A percentile compares a stretch with the other conserved stretches of the same genome.
Evolutionary conservation across 2,888 invertebrate species (phyloP).

Genomic region (Xanthia icteritia): DNA sequence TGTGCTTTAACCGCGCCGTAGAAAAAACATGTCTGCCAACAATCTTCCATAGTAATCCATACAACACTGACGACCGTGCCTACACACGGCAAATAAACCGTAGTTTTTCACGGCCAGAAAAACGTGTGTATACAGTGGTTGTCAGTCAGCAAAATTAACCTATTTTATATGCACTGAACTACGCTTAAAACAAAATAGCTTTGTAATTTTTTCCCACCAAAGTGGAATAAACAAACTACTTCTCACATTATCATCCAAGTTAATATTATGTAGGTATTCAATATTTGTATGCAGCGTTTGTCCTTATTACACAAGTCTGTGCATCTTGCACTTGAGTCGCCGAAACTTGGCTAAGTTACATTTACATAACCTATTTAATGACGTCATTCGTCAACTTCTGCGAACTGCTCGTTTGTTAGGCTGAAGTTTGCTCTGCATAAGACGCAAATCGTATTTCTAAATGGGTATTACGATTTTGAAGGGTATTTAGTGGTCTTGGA

Average conservation of each 20-base stretch:
- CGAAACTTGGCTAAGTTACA: conserved; percentile 62
- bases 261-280: conserved; percentile 36
- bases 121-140: too few species aligned
- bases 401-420: conserved; percentile 45
- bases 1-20: too few species aligned
- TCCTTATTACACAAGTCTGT: conserved; percentile 51
- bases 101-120: too few species aligned
- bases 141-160: neutral
- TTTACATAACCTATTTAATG: conserved; percentile 81
- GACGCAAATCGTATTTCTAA: neutral
- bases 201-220: neutral
- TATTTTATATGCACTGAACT: neutral
- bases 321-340: conserved; percentile 48
- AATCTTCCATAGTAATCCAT: too few species aligned
- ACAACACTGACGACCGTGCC: too few species aligned
- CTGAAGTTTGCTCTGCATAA: neutral
- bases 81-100: too few species aligned
- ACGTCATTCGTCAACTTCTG: conserved; percentile 55
- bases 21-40: too few species aligned
- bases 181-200: neutral
- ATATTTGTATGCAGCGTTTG: conserved; percentile 57
- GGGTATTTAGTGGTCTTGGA: too few species aligned
- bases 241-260: conserved; percentile 14
- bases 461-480: neutral
- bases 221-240: conserved; percentile 1